Conservation (phyloP, 2,113 vertebrate genomes). For the Epinephelus moara region DNA sequence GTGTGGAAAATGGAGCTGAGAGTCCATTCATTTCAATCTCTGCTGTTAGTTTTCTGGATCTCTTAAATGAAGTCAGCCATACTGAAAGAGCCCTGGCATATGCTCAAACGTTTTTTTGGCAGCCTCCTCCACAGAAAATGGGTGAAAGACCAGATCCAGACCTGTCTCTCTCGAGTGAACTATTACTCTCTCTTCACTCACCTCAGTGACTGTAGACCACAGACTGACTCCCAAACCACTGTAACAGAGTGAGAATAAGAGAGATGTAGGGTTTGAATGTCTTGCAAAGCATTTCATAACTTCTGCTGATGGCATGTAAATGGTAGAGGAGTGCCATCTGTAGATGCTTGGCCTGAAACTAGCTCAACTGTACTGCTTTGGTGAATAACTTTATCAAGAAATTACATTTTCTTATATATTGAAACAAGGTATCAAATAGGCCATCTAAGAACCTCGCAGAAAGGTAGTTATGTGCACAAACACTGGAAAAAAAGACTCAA, state of each 20-base stretch:
- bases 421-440: not conserved
- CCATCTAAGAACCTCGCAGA: not conserved
- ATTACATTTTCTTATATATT: not conserved
- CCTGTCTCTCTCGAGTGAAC: not conserved
- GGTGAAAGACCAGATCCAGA: not conserved
- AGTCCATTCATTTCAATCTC: conserved; percentile 21
- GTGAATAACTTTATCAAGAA: not conserved
- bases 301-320: not conserved
- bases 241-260: not conserved
- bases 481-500: not conserved
- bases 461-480: not conserved
- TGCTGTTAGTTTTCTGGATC: conserved; percentile 13
- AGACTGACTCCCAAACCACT: not conserved
- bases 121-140: not conserved
- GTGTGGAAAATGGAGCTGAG: conserved; percentile 6
- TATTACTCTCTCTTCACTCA: not conserved
- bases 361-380: not conserved
- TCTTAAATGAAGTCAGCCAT: conserved; percentile 10
- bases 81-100: conserved; percentile 8
- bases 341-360: no score
- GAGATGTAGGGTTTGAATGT: not conserved
- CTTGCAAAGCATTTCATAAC: not conserved
- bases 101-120: conserved; percentile 6
- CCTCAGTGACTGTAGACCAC: not conserved
- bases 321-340: not conserved